Percentiles rank a stretch among this genome's conserved stretches.
Conservation (phyloP, 2,113 vertebrate species). For the Hippopotamus amphibius region DNA sequence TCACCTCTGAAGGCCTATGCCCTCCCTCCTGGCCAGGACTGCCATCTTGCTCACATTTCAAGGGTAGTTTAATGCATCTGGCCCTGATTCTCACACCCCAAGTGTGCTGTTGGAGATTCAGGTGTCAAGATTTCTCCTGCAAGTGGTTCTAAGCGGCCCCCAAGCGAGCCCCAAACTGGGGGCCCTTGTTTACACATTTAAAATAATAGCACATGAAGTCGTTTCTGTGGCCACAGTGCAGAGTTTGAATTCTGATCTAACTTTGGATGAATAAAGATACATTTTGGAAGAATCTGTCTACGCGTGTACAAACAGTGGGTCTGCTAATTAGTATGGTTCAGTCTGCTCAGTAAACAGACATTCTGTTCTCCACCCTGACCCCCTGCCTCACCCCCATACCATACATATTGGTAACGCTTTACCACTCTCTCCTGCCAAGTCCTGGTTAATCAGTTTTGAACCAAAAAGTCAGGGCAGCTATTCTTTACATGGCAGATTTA, state of each 20-base stretch:
- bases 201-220: background rate
- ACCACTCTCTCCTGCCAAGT: no score
- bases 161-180: background rate
- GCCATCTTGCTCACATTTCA: constrained; percentile 56
- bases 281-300: background rate
- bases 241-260: constrained; percentile 40
- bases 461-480: background rate
- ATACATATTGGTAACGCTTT: background rate
- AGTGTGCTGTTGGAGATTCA: background rate
- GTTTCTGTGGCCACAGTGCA: background rate
- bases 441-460: background rate
- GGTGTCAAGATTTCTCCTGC: constrained; percentile 46
- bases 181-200: background rate
- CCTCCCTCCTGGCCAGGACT: background rate
- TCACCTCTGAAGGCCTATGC: background rate
- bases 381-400: no score
- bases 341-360: background rate
- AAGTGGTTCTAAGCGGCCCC: constrained; percentile 33
- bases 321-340: background rate
- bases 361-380: background rate
- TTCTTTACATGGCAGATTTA: background rate
- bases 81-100: constrained; percentile 45
- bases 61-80: constrained; percentile 75
- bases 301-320: no score
- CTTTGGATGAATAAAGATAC: background rate